phyloP scores from a whole-genome alignment of 2,113 vertebrate species.

The Serilophus lunatus region DNA sequence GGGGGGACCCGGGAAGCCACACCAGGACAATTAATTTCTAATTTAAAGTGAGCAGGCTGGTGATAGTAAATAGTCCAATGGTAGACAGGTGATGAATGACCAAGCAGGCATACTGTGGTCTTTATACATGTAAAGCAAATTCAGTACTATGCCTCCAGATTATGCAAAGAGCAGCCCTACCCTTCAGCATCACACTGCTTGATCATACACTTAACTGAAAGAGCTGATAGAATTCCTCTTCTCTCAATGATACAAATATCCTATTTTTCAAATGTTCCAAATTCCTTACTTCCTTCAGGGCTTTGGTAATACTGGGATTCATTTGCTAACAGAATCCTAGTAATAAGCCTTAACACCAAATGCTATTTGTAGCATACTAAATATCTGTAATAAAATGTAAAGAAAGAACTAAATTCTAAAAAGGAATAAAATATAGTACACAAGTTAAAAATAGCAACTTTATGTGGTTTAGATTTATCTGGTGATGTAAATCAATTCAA shows the following conservation, averaged over 20 bases:
- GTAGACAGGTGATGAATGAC: not conserved
- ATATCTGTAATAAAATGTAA: not conserved
- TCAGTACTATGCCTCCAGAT: not conserved
- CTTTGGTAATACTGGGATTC: not conserved
- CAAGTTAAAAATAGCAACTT: not conserved
- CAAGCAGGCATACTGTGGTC: not conserved
- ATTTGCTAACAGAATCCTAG: not conserved
- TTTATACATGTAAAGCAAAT: not conserved
- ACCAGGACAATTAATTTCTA: no score
- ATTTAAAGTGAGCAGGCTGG: not conserved
- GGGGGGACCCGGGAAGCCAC: no score
- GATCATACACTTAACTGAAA: not conserved
- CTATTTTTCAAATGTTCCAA: not conserved
- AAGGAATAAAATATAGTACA: not conserved
- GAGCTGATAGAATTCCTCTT: not conserved
- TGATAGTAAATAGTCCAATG: not conserved
- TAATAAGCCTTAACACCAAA: not conserved
- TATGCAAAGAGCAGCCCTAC: not conserved
- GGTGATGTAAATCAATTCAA: slow-evolving; percentile 29
- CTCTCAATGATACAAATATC: not conserved
- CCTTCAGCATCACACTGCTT: not conserved
- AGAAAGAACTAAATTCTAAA: not conserved
- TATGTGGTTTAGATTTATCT: not conserved
- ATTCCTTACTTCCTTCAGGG: not conserved
- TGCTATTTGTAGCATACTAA: slow-evolving; percentile 1